Evolutionary conservation across 2,888 invertebrate genomes (phyloP), one percentile per base, ranked within the genome.

Genomic region (Drosophila prolongata): DNA sequence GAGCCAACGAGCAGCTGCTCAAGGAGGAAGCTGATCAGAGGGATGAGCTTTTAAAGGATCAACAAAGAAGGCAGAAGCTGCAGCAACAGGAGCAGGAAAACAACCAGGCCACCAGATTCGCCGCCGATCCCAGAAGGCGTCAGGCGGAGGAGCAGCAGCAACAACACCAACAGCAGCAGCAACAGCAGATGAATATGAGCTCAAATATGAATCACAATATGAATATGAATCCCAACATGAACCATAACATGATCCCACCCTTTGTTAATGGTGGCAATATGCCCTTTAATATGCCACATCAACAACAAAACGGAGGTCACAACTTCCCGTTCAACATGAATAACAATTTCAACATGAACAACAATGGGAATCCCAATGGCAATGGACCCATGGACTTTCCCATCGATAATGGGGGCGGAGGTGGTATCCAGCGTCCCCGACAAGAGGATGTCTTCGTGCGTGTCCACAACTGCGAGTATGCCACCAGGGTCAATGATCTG

Each of bases 401-500:
- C 16, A 62, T 50, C 14, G 35, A 46, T 16, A 64, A 37, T 30
- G 47, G 47, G 11, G 30, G 14, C 6, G 43, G 13, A 1, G 47
- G 30, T n/a, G 30, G 19, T 8, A 27, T n/a, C 9, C 70, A 40
- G 30, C 38, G 35, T 13, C 47, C 64, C 14, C 44, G 75, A 5
- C 75, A 76, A 1, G 77, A 89, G 43, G 92, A 93, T 0, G 95
- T 95, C 86, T 96, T 96, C 80, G 93, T 96, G 6, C 93, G 95
- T 10, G 93, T 97, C 88, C 95, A 95, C 70, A 95, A 96, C 34
- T 93, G 97, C 53, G 97, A 97, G 3, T 94, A 94, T 44, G 95
- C 95, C 68, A 95, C 96, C 0, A 94, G 94, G 40, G 96, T 97
- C 75, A 94, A 96, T 40, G 96, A 97, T 78, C 95, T 98, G 42